These are phyloP conservation scores for Enteromius afrohamiltoni DNA, from an alignment of 2,797 vertebrate species.

Conservation along the genomic window DNA sequence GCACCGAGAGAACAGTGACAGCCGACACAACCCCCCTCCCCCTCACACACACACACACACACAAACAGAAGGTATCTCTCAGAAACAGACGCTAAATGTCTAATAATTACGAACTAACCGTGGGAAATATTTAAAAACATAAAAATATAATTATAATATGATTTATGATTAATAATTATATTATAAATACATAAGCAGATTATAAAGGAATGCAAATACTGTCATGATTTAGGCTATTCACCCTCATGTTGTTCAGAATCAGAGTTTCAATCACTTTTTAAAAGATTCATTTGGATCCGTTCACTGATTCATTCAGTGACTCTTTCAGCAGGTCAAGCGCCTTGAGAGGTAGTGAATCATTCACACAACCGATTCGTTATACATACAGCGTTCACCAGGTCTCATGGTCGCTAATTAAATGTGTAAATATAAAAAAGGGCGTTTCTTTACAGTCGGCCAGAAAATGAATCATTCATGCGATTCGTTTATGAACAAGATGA, in stretches of 20 bases:
- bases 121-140: neutral
- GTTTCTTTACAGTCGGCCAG: neutral
- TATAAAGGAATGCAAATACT: neutral
- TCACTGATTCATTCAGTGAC: neutral
- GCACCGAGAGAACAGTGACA: conserved; percentile 27
- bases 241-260: neutral
- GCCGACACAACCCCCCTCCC: conserved; percentile 18
- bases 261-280: neutral
- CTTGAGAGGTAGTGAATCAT: neutral
- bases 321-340: neutral
- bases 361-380: conserved; percentile 12
- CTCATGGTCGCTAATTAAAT: neutral
- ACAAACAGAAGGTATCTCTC: neutral
- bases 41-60: neutral
- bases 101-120: neutral
- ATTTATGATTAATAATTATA: neutral
- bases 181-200: neutral
- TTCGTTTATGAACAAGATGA: neutral
- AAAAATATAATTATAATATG: neutral
- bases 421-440: neutral
- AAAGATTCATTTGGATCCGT: neutral
- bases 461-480: neutral
- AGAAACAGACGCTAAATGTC: neutral
- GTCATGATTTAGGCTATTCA: neutral
- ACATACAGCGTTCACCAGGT: neutral